Percentiles rank a stretch among this genome's conserved stretches.
Evolutionary conservation across 1,140 invertebrate genomes (phyloP).

Genomic region (Hestina assimilis): DNA sequence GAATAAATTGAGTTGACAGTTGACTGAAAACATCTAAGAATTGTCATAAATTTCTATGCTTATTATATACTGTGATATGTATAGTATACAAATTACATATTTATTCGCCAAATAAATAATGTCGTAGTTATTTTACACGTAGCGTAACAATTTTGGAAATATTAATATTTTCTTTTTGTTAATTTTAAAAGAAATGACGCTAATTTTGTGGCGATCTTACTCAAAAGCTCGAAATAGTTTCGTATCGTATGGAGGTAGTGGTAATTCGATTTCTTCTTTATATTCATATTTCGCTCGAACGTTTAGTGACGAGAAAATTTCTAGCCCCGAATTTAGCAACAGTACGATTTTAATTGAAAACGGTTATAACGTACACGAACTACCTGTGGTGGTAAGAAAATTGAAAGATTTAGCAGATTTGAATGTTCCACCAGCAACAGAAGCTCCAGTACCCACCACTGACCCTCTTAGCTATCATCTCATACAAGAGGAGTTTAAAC

Average conservation of each 20-base stretch:
- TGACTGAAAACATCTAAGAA: too few species aligned
- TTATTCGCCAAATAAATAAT: not conserved
- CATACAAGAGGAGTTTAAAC: slow-evolving; percentile 71
- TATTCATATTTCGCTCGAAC: slow-evolving; percentile 33
- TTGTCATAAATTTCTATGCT: too few species aligned
- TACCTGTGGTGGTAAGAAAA: slow-evolving; percentile 83
- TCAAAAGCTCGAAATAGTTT: slow-evolving; percentile 51
- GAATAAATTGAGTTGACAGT: too few species aligned
- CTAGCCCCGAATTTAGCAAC: slow-evolving; percentile 49
- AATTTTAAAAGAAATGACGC: slow-evolving; percentile 36
- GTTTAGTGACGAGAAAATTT: slow-evolving; percentile 53
- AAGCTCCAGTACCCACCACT: slow-evolving; percentile 24
- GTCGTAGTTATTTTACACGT: slow-evolving; percentile 11
- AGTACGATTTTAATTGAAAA: slow-evolving; percentile 84
- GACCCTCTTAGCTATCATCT: slow-evolving; percentile 60
- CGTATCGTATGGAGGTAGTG: slow-evolving; percentile 35
- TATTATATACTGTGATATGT: too few species aligned
- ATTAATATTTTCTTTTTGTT: slow-evolving; percentile 25
- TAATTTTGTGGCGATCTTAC: slow-evolving; percentile 55
- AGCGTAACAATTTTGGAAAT: slow-evolving; percentile 13
- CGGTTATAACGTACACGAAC: slow-evolving; percentile 82
- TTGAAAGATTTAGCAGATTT: slow-evolving; percentile 63
- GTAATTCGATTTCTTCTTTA: slow-evolving; percentile 27
- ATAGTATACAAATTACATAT: not conserved
- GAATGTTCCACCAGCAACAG: slow-evolving; percentile 28